Base-by-base conservation (phyloP, 2,113 vertebrate species). In the Noturus placidus region DNA sequence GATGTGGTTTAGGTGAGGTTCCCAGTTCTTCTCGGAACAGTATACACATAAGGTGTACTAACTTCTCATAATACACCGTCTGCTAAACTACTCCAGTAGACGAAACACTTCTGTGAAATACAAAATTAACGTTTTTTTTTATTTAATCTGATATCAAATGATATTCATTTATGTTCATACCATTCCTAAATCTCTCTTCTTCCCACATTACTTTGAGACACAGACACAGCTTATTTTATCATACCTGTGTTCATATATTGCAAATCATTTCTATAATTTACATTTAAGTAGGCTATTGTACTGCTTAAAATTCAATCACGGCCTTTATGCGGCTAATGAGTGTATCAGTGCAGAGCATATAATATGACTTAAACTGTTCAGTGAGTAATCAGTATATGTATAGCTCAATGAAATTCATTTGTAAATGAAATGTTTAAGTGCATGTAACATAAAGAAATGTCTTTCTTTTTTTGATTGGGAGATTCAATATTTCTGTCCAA, bases 1-100 rank as follows among this genome's bases (percentile, higher is more conserved):
- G 89, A 90, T 88, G 89, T 90, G 89, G 89, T 88, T 88, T 88
- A 77, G 20, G 22, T 88, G 15, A 87, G 88, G 87, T 90, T 90
- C 89, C 85, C 69, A 82, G 17, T 88, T 88, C 30, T 81, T 88
- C 89, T 70, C 50, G 87, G 83, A 90, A 88, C 85, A 77, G 76
- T 35, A 52, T 54, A 87, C 33, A n/a, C 70, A 80, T 30, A 84
- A 82, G 77, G 74, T 82, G 8, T 56, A 80, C n/a, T 84, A 81
- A 88, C 84, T 90, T 88, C 89, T 88, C 77, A 61, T 30, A 78
- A 80, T 72, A 79, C n/a, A 67, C 63, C n/a, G 80, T 87, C 15
- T 78, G 87, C 42, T 87, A 38, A 63, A 65, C 22, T 35, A 76
- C 54, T 33, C 8, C 13, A 56, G 27, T n/a, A n/a, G 69, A 80